phyloP scores from a whole-genome alignment of 2,888 invertebrate species.

The Leptopilina syphax region DNA sequence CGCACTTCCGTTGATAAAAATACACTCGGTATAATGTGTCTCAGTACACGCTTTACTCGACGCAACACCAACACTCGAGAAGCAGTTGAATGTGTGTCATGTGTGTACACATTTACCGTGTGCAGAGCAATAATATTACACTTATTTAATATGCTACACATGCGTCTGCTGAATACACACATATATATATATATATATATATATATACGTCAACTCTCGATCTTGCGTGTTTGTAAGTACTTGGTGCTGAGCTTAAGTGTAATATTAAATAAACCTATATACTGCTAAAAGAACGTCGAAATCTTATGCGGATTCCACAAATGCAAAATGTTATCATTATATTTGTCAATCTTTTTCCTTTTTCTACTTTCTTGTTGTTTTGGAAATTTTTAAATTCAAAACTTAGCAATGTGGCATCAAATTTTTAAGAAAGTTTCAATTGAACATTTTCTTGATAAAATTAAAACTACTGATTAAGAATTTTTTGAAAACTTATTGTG shows the following conservation, averaged over 20 bases:
- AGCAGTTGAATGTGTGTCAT: neutral
- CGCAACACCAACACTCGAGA: constrained; percentile 38
- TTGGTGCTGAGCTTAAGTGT: neutral
- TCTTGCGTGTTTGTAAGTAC: constrained; percentile 17
- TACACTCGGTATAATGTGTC: constrained; percentile 71
- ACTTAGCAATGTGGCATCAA: too few relatives aligned
- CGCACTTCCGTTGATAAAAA: constrained; percentile 77
- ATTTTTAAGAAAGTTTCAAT: too few relatives aligned
- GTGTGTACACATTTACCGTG: constrained; percentile 57
- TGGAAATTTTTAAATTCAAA: too few relatives aligned
- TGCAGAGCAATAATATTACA: constrained; percentile 64
- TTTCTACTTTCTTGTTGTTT: too few relatives aligned
- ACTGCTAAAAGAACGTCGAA: constrained; percentile 17
- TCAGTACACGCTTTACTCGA: constrained; percentile 62
- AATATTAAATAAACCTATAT: too few relatives aligned
- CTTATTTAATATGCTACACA: neutral
- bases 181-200: too few relatives aligned
- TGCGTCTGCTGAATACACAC: neutral
- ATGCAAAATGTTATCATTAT: too few relatives aligned
- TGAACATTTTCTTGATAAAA: too few relatives aligned
- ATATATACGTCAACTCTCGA: neutral
- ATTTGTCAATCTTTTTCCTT: too few relatives aligned
- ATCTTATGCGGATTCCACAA: neutral
- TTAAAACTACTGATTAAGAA: too few relatives aligned
- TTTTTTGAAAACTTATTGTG: too few relatives aligned